Evolutionary conservation across 2,888 invertebrate genomes (phyloP).

Genomic region (Adelphocoris suturalis): DNA sequence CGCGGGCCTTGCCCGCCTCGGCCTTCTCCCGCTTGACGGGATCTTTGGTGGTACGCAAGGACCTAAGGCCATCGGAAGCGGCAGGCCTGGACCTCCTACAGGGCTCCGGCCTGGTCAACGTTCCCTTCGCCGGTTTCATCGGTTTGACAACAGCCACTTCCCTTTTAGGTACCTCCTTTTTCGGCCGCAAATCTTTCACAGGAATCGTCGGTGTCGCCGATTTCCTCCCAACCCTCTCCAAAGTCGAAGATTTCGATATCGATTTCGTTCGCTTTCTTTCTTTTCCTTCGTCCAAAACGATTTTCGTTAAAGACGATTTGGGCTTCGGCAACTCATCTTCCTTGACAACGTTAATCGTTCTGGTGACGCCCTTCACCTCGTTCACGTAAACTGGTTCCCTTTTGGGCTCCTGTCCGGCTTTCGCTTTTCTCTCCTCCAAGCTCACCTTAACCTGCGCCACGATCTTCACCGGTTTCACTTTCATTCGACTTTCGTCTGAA

Average conservation of each 20-base stretch:
- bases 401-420: constrained; percentile 37
- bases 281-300: constrained; percentile 22
- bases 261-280: constrained; percentile 43
- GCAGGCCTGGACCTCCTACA: not conserved
- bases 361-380: not conserved
- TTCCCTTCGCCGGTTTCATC: constrained; percentile 9
- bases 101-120: constrained; percentile 14
- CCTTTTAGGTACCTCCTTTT: constrained; percentile 21
- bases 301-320: constrained; percentile 57
- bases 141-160: constrained; percentile 64
- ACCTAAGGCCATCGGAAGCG: not conserved
- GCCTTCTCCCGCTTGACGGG: not conserved
- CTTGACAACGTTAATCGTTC: constrained; percentile 44
- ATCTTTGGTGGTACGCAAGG: not conserved
- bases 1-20: not conserved
- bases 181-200: not conserved
- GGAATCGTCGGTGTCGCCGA: constrained; percentile 31
- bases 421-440: constrained; percentile 63
- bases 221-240: not conserved
- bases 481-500: constrained; percentile 3
- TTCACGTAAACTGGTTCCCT: constrained; percentile 49
- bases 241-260: constrained; percentile 5
- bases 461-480: constrained; percentile 60
- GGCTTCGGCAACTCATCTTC: constrained; percentile 54
- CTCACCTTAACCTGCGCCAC: constrained; percentile 69